phyloP scores from a whole-genome alignment of 2,797 vertebrate genomes.

The Eidolon dupreanum region DNA sequence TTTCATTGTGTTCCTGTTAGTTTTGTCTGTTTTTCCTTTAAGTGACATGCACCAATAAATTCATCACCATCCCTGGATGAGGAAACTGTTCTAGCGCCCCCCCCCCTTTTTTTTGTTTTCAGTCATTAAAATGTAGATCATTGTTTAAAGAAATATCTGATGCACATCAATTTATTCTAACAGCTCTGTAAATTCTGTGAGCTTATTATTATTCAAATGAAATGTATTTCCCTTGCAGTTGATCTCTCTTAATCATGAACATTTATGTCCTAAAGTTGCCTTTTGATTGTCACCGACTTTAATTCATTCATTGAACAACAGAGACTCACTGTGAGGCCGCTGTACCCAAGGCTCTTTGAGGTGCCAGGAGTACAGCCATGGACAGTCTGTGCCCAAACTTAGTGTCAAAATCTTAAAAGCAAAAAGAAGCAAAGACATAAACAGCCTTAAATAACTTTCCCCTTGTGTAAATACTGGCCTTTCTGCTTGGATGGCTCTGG shows the following conservation, averaged over 20 bases:
- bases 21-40: constrained; percentile 13
- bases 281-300: background rate
- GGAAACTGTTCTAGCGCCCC: background rate
- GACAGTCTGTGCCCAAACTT: background rate
- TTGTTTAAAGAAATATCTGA: background rate
- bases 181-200: background rate
- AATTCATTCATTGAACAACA: background rate
- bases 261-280: background rate
- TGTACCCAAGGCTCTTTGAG: background rate
- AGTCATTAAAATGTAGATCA: constrained; percentile 22
- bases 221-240: background rate
- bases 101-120: background rate
- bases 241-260: background rate
- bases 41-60: background rate
- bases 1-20: background rate
- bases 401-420: background rate
- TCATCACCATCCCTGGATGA: background rate
- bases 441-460: background rate
- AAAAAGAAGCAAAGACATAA: background rate
- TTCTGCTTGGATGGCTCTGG: background rate
- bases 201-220: background rate
- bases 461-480: background rate
- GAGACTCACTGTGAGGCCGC: background rate
- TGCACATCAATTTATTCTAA: background rate
- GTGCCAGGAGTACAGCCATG: background rate